A percentile compares a stretch with the other conserved stretches of the same genome.
Evolutionary conservation across 2,888 invertebrate species (phyloP).

Genomic region (Spisula solida): DNA sequence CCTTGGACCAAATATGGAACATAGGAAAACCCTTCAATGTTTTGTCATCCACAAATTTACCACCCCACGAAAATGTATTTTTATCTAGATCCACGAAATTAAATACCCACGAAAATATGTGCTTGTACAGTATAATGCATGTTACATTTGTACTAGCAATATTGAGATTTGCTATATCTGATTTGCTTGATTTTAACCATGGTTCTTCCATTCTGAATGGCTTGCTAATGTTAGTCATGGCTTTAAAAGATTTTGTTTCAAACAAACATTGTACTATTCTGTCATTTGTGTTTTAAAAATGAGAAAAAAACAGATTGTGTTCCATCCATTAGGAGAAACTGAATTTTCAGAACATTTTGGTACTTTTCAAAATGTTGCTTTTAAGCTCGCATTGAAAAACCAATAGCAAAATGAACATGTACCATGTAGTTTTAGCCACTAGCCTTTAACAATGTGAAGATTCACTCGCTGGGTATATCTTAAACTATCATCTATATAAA

Average conservation of each 20-base stretch:
- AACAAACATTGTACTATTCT: not conserved
- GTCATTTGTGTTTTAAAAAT: not conserved
- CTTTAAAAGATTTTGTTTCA: not conserved
- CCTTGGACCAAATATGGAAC: too few relatives aligned
- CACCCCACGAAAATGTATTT: too few relatives aligned
- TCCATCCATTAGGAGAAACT: not conserved
- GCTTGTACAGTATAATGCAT: not conserved
- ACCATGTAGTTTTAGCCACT: not conserved
- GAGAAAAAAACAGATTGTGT: not conserved
- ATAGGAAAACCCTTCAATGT: too few relatives aligned
- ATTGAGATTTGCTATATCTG: not conserved
- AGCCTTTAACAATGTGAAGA: not conserved
- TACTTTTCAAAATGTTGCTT: not conserved
- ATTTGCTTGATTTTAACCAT: not conserved
- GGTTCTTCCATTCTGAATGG: not conserved
- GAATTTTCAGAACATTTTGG: not conserved
- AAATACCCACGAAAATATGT: too few relatives aligned
- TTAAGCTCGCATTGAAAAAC: not conserved
- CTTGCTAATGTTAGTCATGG: not conserved
- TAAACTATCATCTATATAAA: not conserved
- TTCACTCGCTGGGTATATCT: not conserved
- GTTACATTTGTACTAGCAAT: too few relatives aligned
- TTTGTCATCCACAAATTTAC: too few relatives aligned
- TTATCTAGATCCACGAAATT: too few relatives aligned
- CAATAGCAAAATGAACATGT: not conserved